phyloP scores from a whole-genome alignment of 1,140 invertebrate genomes.

The Drosophila kepulauana region DNA sequence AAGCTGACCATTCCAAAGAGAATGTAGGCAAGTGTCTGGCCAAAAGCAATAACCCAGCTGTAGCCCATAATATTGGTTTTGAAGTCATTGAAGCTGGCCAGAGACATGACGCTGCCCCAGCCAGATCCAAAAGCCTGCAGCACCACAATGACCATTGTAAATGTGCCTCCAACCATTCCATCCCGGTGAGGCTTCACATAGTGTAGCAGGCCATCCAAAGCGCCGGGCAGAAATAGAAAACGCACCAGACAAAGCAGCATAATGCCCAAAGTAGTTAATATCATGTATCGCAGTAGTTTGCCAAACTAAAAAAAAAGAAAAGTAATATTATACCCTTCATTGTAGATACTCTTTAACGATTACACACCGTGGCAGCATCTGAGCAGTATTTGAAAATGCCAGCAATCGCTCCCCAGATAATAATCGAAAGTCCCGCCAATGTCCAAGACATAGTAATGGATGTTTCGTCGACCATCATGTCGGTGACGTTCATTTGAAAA shows the following conservation, averaged over 20 bases:
- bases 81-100: slow-evolving; percentile 96
- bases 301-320: slow-evolving; percentile 68
- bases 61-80: slow-evolving; percentile 88
- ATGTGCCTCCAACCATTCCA: slow-evolving; percentile 23
- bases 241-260: slow-evolving; percentile 55
- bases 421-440: slow-evolving; percentile 22
- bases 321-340: neutral
- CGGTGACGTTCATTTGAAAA: slow-evolving; percentile 5
- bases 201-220: slow-evolving; percentile 90
- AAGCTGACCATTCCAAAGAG: slow-evolving; percentile 60
- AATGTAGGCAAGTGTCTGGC: slow-evolving; percentile 61
- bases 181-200: slow-evolving; percentile 89
- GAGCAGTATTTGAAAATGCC: slow-evolving; percentile 65
- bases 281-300: slow-evolving; percentile 53
- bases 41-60: slow-evolving; percentile 75
- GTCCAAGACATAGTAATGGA: slow-evolving; percentile 47
- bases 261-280: slow-evolving; percentile 42
- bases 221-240: slow-evolving; percentile 88
- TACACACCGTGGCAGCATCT: slow-evolving; percentile 50
- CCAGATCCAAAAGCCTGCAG: slow-evolving; percentile 91
- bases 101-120: slow-evolving; percentile 95
- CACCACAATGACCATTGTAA: slow-evolving; percentile 41
- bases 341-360: neutral
- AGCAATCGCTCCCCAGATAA: slow-evolving; percentile 55
- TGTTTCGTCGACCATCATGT: neutral